Conservation (phyloP, 1,140 invertebrate genomes). For the Antheraea mylitta region DNA sequence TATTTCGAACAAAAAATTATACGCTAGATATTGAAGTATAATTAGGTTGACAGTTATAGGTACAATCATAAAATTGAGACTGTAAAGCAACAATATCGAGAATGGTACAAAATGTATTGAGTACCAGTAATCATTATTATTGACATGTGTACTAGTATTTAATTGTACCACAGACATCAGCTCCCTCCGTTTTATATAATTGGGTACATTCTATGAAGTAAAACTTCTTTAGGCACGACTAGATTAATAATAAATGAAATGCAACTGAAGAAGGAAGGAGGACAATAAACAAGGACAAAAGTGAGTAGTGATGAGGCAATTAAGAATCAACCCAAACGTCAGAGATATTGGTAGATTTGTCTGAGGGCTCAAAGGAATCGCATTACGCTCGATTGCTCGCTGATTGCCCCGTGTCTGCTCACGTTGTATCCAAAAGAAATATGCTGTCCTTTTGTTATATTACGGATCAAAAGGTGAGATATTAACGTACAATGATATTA, state of each 20-base stretch:
- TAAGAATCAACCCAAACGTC: conserved; percentile 15
- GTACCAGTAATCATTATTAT: too few species aligned
- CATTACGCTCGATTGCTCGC: conserved; percentile 23
- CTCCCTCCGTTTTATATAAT: too few species aligned
- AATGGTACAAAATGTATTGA: too few species aligned
- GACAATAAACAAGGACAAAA: not conserved
- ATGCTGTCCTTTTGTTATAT: conserved; percentile 6
- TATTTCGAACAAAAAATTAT: too few species aligned
- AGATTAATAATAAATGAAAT: not conserved
- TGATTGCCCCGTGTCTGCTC: conserved; percentile 17
- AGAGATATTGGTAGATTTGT: conserved; percentile 25
- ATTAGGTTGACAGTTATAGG: too few species aligned
- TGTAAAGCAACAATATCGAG: too few species aligned
- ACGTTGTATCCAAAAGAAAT: conserved; percentile 14
- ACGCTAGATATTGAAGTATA: too few species aligned
- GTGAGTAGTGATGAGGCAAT: conserved; percentile 23
- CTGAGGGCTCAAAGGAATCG: not conserved
- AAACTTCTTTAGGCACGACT: too few species aligned
- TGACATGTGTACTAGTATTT: too few species aligned
- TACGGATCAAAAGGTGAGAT: not conserved
- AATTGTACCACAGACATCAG: too few species aligned
- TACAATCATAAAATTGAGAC: too few species aligned
- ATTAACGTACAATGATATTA: not conserved
- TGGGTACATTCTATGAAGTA: too few species aligned
- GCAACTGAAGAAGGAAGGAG: not conserved